These are phyloP conservation scores for Arrhamphus sclerolepis DNA, from an alignment of 2,797 vertebrate species.

Conservation along the genomic window DNA sequence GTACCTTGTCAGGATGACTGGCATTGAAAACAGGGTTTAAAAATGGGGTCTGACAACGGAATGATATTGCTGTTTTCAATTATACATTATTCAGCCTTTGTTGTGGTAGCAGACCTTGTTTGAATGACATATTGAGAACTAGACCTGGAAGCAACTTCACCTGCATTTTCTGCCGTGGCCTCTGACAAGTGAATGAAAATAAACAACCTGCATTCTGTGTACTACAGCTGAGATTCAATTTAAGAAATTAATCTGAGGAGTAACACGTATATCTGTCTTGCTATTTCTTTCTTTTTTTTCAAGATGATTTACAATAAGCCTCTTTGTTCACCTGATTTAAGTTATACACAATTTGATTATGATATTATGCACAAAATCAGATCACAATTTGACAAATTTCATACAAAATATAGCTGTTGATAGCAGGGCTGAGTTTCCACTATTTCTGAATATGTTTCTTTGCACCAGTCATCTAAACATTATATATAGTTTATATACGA, in stretches of 20 bases:
- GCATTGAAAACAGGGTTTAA: conserved; percentile 57
- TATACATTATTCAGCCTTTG: conserved; percentile 65
- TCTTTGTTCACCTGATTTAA: too few species aligned
- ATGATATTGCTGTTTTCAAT: conserved; percentile 66
- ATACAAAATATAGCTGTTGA: too few species aligned
- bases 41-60: conserved; percentile 64
- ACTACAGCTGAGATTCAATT: conserved; percentile 64
- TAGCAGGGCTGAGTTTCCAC: too few species aligned
- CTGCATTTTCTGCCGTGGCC: conserved; percentile 61
- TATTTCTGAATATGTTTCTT: too few species aligned
- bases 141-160: conserved; percentile 72
- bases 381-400: too few species aligned
- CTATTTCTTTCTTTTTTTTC: conserved; percentile 32
- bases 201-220: conserved; percentile 59
- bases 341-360: too few species aligned
- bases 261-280: conserved; percentile 54
- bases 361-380: too few species aligned
- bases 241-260: conserved; percentile 54
- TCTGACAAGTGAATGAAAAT: conserved; percentile 72
- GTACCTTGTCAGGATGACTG: conserved; percentile 63
- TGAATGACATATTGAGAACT: conserved; percentile 67
- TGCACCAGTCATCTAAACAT: too few species aligned
- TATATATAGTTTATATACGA: too few species aligned
- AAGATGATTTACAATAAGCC: not conserved
- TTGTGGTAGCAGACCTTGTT: conserved; percentile 44